Evolutionary conservation across 2,113 vertebrate genomes (phyloP), one percentile per base, ranked within the genome.

Genomic region (Pimephales promelas): DNA sequence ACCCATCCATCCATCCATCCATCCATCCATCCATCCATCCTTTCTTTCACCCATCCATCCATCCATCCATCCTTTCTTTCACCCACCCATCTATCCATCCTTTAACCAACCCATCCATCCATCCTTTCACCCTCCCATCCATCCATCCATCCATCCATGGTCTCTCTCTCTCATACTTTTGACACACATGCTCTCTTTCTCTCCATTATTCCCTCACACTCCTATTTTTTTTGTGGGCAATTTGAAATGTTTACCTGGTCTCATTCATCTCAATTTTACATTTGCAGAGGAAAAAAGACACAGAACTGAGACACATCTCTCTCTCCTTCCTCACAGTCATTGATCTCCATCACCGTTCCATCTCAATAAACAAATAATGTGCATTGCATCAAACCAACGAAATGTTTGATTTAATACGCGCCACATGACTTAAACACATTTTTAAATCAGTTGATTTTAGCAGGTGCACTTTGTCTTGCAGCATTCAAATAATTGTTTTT

Each of bases 181-280:
- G 20, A 71, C 11, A 72, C 40, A 13, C 40, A 47, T 40, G 66
- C 52, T 14, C 3, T 77, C 13, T 40, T 7, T 72, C 0, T 49
- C 24, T 28, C 56, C 6, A 0, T 36, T 43, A 34, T 34, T 75
- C 43, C 57, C 24, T 70, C 62, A 88, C 73, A 57, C 70, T 82
- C 45, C n/a, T n/a, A n/a, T 52, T 59, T 31, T 18, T 40, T 40
- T 0, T 40, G 20, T 75, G 26, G 4, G 24, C 52, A 70, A 83
- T 56, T 83, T 66, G 14, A 62, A 49, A 22, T 79, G 59, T n/a
- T n/a, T 77, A 26, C 26, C 18, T 62, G n/a, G 36, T 62, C 43
- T 79, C 78, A 79, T 66, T 79, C 18, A 66, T 79, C 78, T 79
- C 26, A 52, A 66, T 79, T 79, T 79, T 6, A 49, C 40, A 47